phyloP scores from a whole-genome alignment of 1,140 invertebrate species.

The Oreohelix idahoensis region DNA sequence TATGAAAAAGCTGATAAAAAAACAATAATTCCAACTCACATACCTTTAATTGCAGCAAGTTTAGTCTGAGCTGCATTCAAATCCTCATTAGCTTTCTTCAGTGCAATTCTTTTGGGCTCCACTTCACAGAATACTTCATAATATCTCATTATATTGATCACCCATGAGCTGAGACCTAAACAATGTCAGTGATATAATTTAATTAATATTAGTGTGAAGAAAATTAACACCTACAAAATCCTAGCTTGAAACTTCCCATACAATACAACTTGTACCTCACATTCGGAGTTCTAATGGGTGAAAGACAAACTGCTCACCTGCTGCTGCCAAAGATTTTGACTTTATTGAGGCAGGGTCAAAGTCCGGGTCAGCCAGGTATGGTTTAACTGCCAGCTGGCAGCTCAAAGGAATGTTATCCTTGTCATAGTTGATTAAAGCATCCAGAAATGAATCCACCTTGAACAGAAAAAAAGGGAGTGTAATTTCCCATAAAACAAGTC shows the following conservation, averaged over 20 bases:
- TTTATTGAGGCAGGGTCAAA: conserved; percentile 94
- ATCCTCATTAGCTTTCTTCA: conserved; percentile 91
- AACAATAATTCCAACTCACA: background rate
- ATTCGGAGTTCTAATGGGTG: too few relatives aligned
- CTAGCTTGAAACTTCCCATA: too few relatives aligned
- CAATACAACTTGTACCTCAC: too few relatives aligned
- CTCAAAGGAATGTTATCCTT: conserved; percentile 97
- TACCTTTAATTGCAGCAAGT: conserved; percentile 79
- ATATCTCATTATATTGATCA: conserved; percentile 92
- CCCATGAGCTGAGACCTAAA: conserved; percentile 92
- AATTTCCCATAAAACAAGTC: too few relatives aligned
- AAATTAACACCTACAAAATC: background rate
- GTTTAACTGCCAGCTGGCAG: conserved; percentile 92
- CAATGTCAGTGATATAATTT: too few relatives aligned
- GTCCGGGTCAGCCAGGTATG: conserved; percentile 88
- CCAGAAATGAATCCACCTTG: conserved; percentile 88
- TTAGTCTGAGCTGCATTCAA: conserved; percentile 91
- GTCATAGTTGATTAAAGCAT: conserved; percentile 91
- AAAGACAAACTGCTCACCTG: conserved; percentile 66
- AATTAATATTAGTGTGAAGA: too few relatives aligned
- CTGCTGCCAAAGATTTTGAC: conserved; percentile 92
- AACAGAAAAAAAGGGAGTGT: too few relatives aligned
- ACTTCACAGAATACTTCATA: conserved; percentile 97
- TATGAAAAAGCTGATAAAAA: too few relatives aligned
- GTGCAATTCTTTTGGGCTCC: conserved; percentile 92